Evolutionary conservation across 2,888 invertebrate genomes (phyloP), one percentile per base, ranked within the genome.

Genomic region (Chymomyza caudatula): DNA sequence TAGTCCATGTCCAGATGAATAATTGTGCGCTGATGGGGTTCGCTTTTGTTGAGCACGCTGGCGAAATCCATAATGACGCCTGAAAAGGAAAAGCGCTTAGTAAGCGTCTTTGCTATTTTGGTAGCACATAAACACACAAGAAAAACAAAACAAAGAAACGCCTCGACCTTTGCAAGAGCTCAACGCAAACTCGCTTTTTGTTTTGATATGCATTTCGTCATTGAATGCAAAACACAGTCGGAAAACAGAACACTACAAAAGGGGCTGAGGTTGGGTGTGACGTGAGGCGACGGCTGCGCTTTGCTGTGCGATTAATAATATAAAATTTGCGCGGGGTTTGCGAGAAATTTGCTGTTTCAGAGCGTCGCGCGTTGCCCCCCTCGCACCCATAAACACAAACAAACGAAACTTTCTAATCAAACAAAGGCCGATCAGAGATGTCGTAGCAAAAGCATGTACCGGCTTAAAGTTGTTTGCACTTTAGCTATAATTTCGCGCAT

Each of bases 1-100:
- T 94, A 96, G 89, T 96, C 96, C 88, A 96, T 92, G 88, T 96
- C 96, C 80, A 96, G 91, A 88, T 96, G 96, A 85, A 96, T 92
- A 76, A 96, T 94, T 69, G 93, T 93, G 85, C 93, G 93, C 60
- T 92, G 91, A 90, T 96, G 96, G 71, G 87, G 87, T 52, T 90
- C 90, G 70, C 78, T 88, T 60, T 81, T 88, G 63, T 71, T 83
- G 55, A 85, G 77, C 63, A 87, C 79, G 61, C 78, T 87, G 65
- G 86, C 76, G 71, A 89, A 89, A 69, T 90, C 88, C 89, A 89
- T 89, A 29, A 65, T 78, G 70, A 63, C 66, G 70, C 65, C 71
- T 70, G 58, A 4, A 20, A 60, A 43, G 17, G 56, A 51, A 17
- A 23, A 20, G 2, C n/a, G 13, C 11, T 58, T 1, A 17, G 15